Evolutionary conservation across 2,797 vertebrate genomes (phyloP).

Genomic region (Acanthopagrus latus): DNA sequence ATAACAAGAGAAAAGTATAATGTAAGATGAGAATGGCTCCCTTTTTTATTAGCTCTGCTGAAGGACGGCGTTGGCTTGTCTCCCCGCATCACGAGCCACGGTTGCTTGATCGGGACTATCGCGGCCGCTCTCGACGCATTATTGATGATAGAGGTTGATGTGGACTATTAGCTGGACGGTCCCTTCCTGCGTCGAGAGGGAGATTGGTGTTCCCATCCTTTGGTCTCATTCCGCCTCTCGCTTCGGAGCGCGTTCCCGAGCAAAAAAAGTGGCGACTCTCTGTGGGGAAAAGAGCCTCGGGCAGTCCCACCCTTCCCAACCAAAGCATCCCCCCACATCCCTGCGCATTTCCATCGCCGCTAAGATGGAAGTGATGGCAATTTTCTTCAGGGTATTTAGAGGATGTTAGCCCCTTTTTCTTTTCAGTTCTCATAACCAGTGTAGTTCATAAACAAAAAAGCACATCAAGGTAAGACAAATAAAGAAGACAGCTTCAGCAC

Average conservation of each 20-base stretch:
- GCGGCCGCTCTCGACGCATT: conserved; percentile 48
- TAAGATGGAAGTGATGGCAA: conserved; percentile 74
- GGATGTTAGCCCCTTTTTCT: conserved; percentile 44
- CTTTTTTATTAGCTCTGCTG: conserved; percentile 37
- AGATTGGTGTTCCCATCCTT: conserved; percentile 68
- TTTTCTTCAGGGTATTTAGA: conserved; percentile 68
- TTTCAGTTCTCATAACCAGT: conserved; percentile 32
- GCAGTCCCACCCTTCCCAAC: conserved; percentile 57
- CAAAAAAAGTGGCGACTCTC: conserved; percentile 66
- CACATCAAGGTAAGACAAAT: conserved; percentile 32
- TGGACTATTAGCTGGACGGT: conserved; percentile 74
- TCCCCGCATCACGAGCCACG: conserved; percentile 57
- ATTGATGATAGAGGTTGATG: conserved; percentile 72
- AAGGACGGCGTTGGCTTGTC: conserved; percentile 61
- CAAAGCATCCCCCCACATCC: conserved; percentile 50
- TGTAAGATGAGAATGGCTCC: conserved; percentile 61
- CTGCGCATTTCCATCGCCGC: conserved; percentile 69
- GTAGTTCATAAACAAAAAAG: conserved; percentile 43
- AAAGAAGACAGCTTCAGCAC: background rate
- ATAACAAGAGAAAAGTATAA: conserved; percentile 77
- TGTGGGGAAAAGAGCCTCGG: conserved; percentile 75
- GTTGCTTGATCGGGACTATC: conserved; percentile 53
- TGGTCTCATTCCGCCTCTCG: conserved; percentile 73
- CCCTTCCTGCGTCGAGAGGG: conserved; percentile 62
- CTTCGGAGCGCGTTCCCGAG: conserved; percentile 68